Evolutionary conservation across 2,888 invertebrate species (phyloP).

Genomic region (Cosmopolites sordidus): DNA sequence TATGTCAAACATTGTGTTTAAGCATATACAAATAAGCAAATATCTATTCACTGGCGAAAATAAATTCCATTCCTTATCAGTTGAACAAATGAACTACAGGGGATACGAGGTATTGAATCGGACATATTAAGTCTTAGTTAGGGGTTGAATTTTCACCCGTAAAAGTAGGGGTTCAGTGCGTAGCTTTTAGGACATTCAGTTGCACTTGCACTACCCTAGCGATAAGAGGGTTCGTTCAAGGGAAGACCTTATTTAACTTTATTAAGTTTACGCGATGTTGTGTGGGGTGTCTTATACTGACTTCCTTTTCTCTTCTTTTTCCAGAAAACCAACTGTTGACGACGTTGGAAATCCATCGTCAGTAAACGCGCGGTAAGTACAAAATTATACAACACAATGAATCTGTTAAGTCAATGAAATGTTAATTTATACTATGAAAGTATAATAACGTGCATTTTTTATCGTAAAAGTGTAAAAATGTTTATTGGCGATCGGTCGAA

Average conservation of each 20-base stretch:
- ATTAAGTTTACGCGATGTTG: constrained; percentile 35
- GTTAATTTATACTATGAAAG: constrained; percentile 15
- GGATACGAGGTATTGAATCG: constrained; percentile 24
- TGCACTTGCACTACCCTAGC: constrained; percentile 33
- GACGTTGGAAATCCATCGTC: constrained; percentile 80
- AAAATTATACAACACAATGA: too few relatives aligned
- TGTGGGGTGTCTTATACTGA: constrained; percentile 41
- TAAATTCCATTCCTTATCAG: constrained; percentile 35
- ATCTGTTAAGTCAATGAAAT: too few relatives aligned
- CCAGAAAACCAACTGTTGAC: constrained; percentile 82
- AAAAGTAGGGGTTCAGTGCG: constrained; percentile 29
- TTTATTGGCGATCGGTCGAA: constrained; percentile 7
- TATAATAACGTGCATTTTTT: constrained; percentile 14
- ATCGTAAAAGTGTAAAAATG: constrained; percentile 15
- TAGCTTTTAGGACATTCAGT: constrained; percentile 35
- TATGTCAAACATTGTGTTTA: too few relatives aligned
- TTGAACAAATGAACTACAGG: constrained; percentile 34
- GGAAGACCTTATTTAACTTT: neutral
- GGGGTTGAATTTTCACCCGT: constrained; percentile 33
- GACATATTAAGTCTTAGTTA: constrained; percentile 46
- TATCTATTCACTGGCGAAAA: too few relatives aligned
- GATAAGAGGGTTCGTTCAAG: constrained; percentile 16
- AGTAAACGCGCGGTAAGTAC: constrained; percentile 82
- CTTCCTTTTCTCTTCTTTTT: constrained; percentile 56
- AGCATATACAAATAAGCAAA: too few relatives aligned